phyloP scores from a whole-genome alignment of 1,140 invertebrate genomes.

The Drosophila littoralis region DNA sequence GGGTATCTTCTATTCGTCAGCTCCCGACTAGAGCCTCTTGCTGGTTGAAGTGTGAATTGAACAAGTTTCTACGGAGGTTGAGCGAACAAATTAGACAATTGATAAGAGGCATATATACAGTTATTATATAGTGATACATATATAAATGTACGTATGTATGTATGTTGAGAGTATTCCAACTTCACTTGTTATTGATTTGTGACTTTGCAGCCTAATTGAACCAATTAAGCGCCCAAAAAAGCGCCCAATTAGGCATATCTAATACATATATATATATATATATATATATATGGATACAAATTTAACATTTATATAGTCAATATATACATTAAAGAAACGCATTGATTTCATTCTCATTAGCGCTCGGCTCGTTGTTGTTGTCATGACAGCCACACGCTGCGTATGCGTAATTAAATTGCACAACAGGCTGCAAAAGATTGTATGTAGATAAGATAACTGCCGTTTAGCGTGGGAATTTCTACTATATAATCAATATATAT shows the following conservation, averaged over 20 bases:
- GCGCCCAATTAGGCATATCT: background rate
- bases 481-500: conserved; percentile 8
- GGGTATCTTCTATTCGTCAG: too few species aligned
- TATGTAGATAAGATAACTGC: conserved; percentile 53
- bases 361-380: conserved; percentile 13
- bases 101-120: conserved; percentile 13
- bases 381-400: conserved; percentile 25
- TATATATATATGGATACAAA: too few species aligned
- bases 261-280: background rate
- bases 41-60: conserved; percentile 56
- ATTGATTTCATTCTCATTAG: conserved; percentile 62
- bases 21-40: too few species aligned
- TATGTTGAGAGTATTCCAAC: background rate
- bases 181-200: background rate
- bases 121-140: background rate
- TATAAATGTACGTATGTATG: background rate
- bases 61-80: conserved; percentile 55
- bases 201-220: conserved; percentile 36
- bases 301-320: background rate
- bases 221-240: conserved; percentile 27
- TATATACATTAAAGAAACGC: conserved; percentile 26
- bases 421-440: background rate
- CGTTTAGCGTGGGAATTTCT: conserved; percentile 34
- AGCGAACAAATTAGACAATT: conserved; percentile 65
- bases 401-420: conserved; percentile 61